Conservation (phyloP, 2,888 invertebrate genomes). For the Synanthedon vespiformis region DNA sequence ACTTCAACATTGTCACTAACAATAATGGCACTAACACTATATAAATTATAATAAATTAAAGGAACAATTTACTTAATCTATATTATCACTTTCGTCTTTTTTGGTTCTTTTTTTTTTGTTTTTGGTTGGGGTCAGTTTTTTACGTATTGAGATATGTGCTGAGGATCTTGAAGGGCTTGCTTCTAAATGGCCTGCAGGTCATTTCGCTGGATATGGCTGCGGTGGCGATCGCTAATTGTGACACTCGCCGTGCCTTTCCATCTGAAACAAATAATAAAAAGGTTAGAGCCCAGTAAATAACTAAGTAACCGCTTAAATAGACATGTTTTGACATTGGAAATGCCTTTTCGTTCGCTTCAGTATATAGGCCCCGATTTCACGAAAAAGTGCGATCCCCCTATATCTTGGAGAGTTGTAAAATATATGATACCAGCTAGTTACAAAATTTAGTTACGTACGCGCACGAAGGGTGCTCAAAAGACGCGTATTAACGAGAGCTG, state of each 20-base stretch:
- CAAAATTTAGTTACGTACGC: no score
- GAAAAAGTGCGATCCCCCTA: no score
- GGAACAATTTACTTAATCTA: conserved; percentile 13
- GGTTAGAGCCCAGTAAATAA: no score
- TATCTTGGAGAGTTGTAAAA: no score
- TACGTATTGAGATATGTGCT: conserved; percentile 57
- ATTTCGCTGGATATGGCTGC: conserved; percentile 40
- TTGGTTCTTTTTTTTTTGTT: conserved; percentile 18
- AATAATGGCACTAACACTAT: conserved; percentile 33
- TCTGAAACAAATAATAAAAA: conserved; percentile 37
- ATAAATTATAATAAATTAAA: conserved; percentile 5
- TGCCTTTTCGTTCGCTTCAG: no score
- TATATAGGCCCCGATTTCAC: no score
- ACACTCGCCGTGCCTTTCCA: conserved; percentile 25
- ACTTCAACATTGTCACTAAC: conserved; percentile 25
- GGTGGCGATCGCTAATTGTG: conserved; percentile 10
- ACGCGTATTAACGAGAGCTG: no score
- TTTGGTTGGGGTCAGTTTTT: conserved; percentile 10
- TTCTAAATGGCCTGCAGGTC: conserved; percentile 41
- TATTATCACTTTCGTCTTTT: conserved; percentile 25
- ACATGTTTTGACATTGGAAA: no score
- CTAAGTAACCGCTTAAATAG: no score
- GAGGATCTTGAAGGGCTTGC: conserved; percentile 44
- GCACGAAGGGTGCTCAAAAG: no score
- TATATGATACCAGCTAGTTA: no score